Conservation (phyloP, 2,797 vertebrate species). For the Scarus forsteni region DNA sequence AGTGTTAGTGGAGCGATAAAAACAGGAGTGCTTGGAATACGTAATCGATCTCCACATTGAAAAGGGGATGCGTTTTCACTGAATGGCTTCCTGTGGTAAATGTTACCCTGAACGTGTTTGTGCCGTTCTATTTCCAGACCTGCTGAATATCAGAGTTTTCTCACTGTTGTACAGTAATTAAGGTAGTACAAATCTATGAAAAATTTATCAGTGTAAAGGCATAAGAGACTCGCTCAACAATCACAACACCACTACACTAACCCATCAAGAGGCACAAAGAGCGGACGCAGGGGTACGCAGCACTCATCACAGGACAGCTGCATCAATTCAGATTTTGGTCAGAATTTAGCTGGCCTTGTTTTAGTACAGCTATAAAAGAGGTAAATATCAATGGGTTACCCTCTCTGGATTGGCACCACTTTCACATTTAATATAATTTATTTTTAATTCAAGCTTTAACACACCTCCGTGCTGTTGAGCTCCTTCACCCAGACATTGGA, state of each 20-base stretch:
- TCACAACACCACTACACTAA: slow-evolving; percentile 76
- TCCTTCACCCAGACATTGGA: slow-evolving; percentile 15
- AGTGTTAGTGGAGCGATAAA: slow-evolving; percentile 29
- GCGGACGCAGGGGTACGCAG: slow-evolving; percentile 50
- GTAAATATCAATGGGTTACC: no score
- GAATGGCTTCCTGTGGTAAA: slow-evolving; percentile 54
- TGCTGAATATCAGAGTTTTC: slow-evolving; percentile 83
- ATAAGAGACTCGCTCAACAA: slow-evolving; percentile 78
- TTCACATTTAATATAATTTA: slow-evolving; percentile 3
- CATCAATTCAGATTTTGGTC: not conserved
- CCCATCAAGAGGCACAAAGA: slow-evolving; percentile 66
- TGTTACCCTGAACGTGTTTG: slow-evolving; percentile 68
- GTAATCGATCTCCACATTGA: slow-evolving; percentile 39
- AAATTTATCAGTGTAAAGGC: slow-evolving; percentile 80
- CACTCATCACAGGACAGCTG: slow-evolving; percentile 14
- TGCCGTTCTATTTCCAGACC: slow-evolving; percentile 83
- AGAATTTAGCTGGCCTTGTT: no score
- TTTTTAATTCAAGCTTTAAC: not conserved
- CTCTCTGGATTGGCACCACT: no score
- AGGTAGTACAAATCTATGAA: slow-evolving; percentile 84
- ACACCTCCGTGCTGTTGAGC: not conserved
- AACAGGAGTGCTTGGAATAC: slow-evolving; percentile 57
- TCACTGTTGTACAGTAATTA: slow-evolving; percentile 78
- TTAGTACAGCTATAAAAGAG: no score
- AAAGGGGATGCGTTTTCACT: slow-evolving; percentile 32